These are phyloP conservation scores for Onchidella celtica DNA, from an alignment of 2,888 invertebrate species.

Conservation along the genomic window DNA sequence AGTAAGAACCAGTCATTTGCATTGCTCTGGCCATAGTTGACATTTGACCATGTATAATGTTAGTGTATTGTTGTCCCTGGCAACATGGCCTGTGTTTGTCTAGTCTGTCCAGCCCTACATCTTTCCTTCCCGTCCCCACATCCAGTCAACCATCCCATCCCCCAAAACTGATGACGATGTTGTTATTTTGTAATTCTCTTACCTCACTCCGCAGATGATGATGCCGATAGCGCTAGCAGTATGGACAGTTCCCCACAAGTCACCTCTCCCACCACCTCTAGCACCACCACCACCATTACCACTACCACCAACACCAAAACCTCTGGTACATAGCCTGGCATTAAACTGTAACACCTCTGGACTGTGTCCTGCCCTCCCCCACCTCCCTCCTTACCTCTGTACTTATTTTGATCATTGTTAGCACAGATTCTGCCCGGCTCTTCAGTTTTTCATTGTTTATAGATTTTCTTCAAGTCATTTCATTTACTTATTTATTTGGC, in stretches of 20 bases:
- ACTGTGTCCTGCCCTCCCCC: no score
- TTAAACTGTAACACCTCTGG: conserved; percentile 1
- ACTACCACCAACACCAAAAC: conserved; percentile 43
- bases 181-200: not conserved
- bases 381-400: not conserved
- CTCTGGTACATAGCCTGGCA: conserved; percentile 36
- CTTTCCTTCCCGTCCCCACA: not conserved
- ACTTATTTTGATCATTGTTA: not conserved
- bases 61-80: no score
- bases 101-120: no score
- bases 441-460: not conserved
- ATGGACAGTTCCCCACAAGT: conserved; percentile 48
- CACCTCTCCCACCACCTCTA: conserved; percentile 41
- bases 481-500: not conserved
- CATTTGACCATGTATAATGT: no score
- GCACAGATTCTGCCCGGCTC: conserved; percentile 1
- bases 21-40: no score
- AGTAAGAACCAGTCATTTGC: no score
- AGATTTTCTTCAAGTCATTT: not conserved
- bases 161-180: no score
- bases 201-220: conserved; percentile 46
- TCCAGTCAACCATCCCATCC: conserved; percentile 8
- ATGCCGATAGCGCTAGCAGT: conserved; percentile 51
- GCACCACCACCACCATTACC: conserved; percentile 34
- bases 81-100: no score